Evolutionary conservation across 2,888 invertebrate species (phyloP), one percentile per base, ranked within the genome.

Genomic region (Eupithecia vulgata): DNA sequence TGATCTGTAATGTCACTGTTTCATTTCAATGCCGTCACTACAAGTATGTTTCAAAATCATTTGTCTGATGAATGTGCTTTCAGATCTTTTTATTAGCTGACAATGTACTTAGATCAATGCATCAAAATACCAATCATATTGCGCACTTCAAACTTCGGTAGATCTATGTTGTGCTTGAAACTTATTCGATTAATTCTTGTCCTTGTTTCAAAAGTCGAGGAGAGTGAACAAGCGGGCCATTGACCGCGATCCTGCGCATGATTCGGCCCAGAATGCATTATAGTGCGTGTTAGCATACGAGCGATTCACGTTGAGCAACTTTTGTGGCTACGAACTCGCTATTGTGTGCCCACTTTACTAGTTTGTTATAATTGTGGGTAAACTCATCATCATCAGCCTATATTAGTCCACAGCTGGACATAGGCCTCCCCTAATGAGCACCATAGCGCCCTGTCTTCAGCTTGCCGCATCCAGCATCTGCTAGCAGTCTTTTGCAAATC

Each of bases 201-300:
- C 84, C 87, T 87, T 88, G 85, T 87, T 89, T 87, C 83, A 84
- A 85, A 87, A 72, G 71, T 69, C 83, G 81, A 83, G 72, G 80
- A 81, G 87, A 81, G 83, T 83, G 82, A 81, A 83, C 83, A 88
- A 86, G 85, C 84, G 87, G 92, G 92, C 86, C 91, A 84, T 83
- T 88, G 94, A 89, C 94, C 91, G 85, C 87, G 78, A 85, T 89
- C 91, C 86, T 84, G 88, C 85, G 85, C 83, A 88, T 76, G 78
- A 89, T 91, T 91, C 90, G 90, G 88, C 88, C 89, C 90, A 91
- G 90, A 91, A 92, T 92, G 90, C 88, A 88, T 91, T 89, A 91
- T 89, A 48, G 71, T 71, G 68, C 52, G 17, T 35, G 8, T 30
- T 25, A n/a, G 6, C 25, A 74, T 8, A 71, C 74, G 71, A 64